Evolutionary conservation across 64 coral and sea anemone genomes (phyloP).

Genomic region (Trachythela sp.): DNA sequence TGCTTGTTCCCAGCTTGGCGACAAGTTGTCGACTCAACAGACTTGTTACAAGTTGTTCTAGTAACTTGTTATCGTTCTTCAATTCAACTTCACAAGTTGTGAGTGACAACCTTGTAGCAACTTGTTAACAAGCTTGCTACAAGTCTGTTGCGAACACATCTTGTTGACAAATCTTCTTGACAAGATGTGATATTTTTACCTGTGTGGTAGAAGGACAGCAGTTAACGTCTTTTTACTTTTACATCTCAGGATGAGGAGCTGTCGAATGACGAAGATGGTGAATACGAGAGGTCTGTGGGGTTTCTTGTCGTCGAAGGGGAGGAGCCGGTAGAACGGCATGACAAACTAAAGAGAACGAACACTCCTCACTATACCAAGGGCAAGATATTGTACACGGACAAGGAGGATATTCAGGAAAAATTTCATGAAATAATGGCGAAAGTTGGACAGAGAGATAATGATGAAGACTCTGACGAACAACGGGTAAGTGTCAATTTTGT

Average conservation of each 20-base stretch:
- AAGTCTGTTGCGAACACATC: too few species aligned
- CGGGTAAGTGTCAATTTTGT: background rate
- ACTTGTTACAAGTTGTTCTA: too few species aligned
- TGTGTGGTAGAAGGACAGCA: too few species aligned
- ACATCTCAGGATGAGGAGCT: background rate
- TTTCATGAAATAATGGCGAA: slow-evolving; percentile 13
- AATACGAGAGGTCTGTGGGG: background rate
- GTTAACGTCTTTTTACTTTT: too few species aligned
- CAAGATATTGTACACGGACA: slow-evolving; percentile 5
- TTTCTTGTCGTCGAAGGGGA: background rate
- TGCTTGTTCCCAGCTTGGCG: too few species aligned
- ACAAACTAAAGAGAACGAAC: background rate
- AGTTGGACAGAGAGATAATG: background rate
- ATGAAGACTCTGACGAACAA: background rate
- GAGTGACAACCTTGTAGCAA: too few species aligned
- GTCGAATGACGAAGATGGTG: background rate
- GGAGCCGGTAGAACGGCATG: background rate
- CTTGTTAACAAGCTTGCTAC: too few species aligned
- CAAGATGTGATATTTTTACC: too few species aligned
- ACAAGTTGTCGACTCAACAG: too few species aligned
- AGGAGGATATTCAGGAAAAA: slow-evolving; percentile 2
- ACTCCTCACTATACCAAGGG: slow-evolving; percentile 15
- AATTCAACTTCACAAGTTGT: too few species aligned
- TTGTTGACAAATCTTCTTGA: too few species aligned
- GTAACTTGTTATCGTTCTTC: too few species aligned